Evolutionary conservation across 2,888 invertebrate species (phyloP).

Genomic region (Conchocele bisecta): DNA sequence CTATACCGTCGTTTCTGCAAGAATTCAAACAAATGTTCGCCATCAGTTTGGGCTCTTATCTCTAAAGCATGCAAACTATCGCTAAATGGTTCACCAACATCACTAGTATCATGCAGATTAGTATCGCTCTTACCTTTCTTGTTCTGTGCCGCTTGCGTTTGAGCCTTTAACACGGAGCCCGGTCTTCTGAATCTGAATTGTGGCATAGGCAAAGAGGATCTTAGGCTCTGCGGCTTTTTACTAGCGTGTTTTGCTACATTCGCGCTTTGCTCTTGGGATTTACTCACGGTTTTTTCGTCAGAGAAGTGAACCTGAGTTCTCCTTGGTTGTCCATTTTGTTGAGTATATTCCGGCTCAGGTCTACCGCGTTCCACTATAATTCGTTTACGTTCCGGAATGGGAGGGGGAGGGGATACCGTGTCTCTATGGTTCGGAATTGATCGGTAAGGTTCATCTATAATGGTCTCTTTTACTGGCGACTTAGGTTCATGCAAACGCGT

Average conservation of each 20-base stretch:
- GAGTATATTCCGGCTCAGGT: conserved; percentile 23
- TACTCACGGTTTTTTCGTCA: conserved; percentile 54
- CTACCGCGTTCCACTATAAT: conserved; percentile 36
- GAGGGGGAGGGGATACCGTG: conserved; percentile 44
- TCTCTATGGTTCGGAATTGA: conserved; percentile 54
- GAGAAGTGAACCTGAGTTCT: conserved; percentile 59
- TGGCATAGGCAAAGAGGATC: conserved; percentile 56
- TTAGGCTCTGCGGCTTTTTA: conserved; percentile 46
- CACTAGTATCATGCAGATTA: neutral
- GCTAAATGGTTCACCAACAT: neutral
- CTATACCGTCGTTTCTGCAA: conserved; percentile 74
- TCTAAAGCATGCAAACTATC: conserved; percentile 49
- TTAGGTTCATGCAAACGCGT: too few species aligned
- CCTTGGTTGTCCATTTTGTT: conserved; percentile 20
- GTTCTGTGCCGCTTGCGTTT: conserved; percentile 33
- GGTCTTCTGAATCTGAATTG: conserved; percentile 57
- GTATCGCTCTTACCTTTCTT: conserved; percentile 61
- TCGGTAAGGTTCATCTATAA: conserved; percentile 26
- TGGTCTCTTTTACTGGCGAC: conserved; percentile 36
- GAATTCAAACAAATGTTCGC: conserved; percentile 65
- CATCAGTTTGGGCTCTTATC: conserved; percentile 55
- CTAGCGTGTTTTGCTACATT: conserved; percentile 19
- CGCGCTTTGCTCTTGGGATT: conserved; percentile 53
- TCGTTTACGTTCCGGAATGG: conserved; percentile 54
- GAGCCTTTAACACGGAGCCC: conserved; percentile 1